phyloP scores from a whole-genome alignment of 2,113 vertebrate species.

The Pyrgilauda ruficollis region DNA sequence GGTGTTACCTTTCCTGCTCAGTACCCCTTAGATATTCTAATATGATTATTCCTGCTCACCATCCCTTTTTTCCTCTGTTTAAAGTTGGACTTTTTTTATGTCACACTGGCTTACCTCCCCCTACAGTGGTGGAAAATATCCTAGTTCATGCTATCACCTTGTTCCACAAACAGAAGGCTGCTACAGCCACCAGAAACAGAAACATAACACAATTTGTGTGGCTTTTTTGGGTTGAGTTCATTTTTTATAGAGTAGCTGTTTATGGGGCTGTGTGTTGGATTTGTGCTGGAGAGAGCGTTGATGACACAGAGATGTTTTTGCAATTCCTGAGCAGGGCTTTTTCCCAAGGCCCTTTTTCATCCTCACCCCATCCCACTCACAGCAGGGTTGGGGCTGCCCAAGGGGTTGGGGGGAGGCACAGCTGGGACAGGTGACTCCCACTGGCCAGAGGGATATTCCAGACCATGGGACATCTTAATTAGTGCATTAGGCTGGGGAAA shows the following conservation, averaged over 20 bases:
- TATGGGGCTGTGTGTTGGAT: too few relatives aligned
- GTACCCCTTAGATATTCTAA: neutral
- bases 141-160: neutral
- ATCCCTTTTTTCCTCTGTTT: neutral
- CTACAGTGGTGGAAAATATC: neutral
- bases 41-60: neutral
- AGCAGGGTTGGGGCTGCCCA: neutral
- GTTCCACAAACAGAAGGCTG: neutral
- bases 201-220: neutral
- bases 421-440: neutral
- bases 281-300: neutral
- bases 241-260: neutral
- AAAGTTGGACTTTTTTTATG: rapidly evolving
- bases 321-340: neutral
- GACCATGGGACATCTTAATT: too few relatives aligned
- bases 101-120: neutral
- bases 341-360: neutral
- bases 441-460: neutral
- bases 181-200: neutral
- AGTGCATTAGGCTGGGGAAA: neutral
- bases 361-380: neutral
- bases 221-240: neutral
- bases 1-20: neutral
- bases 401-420: neutral
- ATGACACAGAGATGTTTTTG: neutral